phyloP scores from a whole-genome alignment of 2,888 invertebrate species.

The Miltochrista miniata region DNA sequence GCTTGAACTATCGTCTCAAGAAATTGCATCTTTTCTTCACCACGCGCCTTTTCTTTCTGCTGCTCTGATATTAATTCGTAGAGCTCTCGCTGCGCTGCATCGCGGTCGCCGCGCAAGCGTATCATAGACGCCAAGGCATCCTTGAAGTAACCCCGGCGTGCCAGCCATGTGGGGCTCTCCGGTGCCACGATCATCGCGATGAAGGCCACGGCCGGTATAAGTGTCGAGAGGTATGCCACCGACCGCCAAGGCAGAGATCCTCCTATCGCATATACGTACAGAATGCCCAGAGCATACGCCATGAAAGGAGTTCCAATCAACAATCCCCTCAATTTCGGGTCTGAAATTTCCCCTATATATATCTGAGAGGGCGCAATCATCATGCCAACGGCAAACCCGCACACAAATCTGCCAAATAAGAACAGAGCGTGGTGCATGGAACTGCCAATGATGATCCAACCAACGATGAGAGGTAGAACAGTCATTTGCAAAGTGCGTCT shows the following conservation, averaged over 20 bases:
- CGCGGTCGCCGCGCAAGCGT: constrained; percentile 84
- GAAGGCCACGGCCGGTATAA: constrained; percentile 85
- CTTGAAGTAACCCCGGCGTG: constrained; percentile 83
- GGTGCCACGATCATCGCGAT: constrained; percentile 86
- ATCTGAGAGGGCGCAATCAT: constrained; percentile 90
- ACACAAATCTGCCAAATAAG: constrained; percentile 86
- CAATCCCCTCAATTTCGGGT: constrained; percentile 87
- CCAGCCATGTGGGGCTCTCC: constrained; percentile 90
- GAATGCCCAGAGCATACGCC: constrained; percentile 89
- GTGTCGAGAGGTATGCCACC: constrained; percentile 86
- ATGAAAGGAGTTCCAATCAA: constrained; percentile 88
- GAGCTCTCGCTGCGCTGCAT: constrained; percentile 84
- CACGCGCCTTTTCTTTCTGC: constrained; percentile 81
- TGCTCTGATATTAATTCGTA: constrained; percentile 85
- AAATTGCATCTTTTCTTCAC: constrained; percentile 76
- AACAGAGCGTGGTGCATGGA: constrained; percentile 82
- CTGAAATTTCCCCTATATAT: constrained; percentile 88
- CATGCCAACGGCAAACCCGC: constrained; percentile 89
- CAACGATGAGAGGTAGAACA: constrained; percentile 85
- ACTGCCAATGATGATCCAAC: constrained; percentile 87
- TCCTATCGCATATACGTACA: constrained; percentile 88
- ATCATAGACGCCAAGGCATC: constrained; percentile 83
- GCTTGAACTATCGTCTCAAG: constrained; percentile 81
- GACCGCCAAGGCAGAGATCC: constrained; percentile 87
- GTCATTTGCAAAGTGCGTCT: constrained; percentile 86